phyloP scores from a whole-genome alignment of 2,888 invertebrate genomes.

The Nemotelus nigrinus region DNA sequence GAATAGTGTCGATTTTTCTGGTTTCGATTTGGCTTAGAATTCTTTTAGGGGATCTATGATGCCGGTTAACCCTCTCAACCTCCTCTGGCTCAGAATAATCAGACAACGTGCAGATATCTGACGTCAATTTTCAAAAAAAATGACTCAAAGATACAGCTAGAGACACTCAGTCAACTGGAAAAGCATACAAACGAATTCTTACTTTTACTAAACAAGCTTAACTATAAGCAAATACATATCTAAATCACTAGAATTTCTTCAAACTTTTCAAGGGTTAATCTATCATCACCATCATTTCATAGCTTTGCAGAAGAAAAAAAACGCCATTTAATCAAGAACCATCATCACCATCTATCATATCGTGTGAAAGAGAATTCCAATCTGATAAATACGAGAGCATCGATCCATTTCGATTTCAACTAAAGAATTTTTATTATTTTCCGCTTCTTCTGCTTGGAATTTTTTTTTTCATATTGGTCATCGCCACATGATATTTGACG shows the following conservation, averaged over 20 bases:
- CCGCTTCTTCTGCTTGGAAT: neutral
- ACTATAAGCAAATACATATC: too few species aligned
- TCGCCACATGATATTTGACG: neutral
- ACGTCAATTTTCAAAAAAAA: too few species aligned
- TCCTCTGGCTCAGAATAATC: too few species aligned
- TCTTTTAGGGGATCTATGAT: neutral
- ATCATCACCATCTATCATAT: slow-evolving; percentile 25
- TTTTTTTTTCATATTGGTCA: neutral
- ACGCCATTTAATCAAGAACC: neutral
- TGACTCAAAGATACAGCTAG: too few species aligned
- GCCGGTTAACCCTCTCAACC: neutral
- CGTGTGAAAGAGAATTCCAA: slow-evolving; percentile 34
- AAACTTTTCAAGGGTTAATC: neutral
- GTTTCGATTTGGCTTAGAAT: neutral
- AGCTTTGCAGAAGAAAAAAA: too few species aligned
- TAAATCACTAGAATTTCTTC: too few species aligned
- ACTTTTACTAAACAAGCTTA: neutral
- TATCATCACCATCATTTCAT: too few species aligned
- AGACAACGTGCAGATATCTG: too few species aligned
- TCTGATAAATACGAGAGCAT: slow-evolving; percentile 27
- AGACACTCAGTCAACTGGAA: too few species aligned
- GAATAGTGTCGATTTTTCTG: too few species aligned
- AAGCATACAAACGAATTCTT: neutral
- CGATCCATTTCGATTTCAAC: neutral
- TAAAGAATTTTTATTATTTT: neutral